Base-by-base conservation (phyloP, 2,797 vertebrate genomes). In the Falco biarmicus region DNA sequence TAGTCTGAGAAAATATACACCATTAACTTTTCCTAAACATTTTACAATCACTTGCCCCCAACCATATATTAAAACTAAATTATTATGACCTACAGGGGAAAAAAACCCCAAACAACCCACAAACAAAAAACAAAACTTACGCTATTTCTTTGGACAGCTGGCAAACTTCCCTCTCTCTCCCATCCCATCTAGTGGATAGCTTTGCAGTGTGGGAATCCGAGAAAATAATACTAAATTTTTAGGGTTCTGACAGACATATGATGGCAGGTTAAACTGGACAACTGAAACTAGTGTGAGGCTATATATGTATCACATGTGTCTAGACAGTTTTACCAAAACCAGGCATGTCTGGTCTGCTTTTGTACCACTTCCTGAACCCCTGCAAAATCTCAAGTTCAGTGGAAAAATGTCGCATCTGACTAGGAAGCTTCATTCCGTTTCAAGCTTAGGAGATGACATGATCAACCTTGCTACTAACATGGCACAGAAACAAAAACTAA, bases 271-370 rank as follows among this genome's bases (percentile, higher is more conserved):
- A 57, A 88, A 75, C 15, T 8, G 11, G 41, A 74, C 31, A 61
- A 29, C 48, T 47, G 41, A 50, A 78, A 60, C 26, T 8, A 74
- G 32, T 5, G 54, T 3, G 31, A 84, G 26, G 32, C 47, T 56
- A 28, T 25, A 32, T 1, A 25, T 1, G 1, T 20, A 10, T 7
- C n/a, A 29, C 1, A 0, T 5, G 15, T 22, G n/a, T 11, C 41
- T 20, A 76, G 26, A 5, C 63, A 85, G 56, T 61, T 94, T 4
- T 77, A 74, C 18, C 68, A 50, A 77, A 66, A 9, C 15, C 50
- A 50, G 39, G 54, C 51, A 21, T 0, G 15, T 7, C 45, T 75
- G 61, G 28, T 22, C 57, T 68, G 41, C 66, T 59, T 39, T 28
- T 13, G 22, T 5, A 34, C 8, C 43, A 16, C 25, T 22, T 47